Base-by-base conservation (phyloP, 2,888 invertebrate genomes). In the Papilio gigon region DNA sequence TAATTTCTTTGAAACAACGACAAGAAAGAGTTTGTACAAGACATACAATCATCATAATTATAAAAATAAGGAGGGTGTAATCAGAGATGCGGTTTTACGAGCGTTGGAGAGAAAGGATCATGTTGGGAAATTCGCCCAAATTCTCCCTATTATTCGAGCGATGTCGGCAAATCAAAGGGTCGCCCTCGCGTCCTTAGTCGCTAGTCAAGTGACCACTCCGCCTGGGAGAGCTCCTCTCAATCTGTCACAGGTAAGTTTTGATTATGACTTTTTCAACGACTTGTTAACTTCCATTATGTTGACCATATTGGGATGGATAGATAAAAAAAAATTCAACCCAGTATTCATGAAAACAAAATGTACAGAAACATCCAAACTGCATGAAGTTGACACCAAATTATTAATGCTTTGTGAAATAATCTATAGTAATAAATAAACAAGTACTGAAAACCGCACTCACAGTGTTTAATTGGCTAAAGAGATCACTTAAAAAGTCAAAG, bases 91-190 rank as follows among this genome's bases (percentile, higher is more conserved):
- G 1, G 87, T 94, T 65, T 74, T 93, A 17, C 88, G 93, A 74
- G 94, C 94, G 0, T 81, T 95, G 79, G 93, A 93, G 72, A 89
- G 93, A 76, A 93, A 93, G 61, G 93, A 93, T 40, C 92, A 94
- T 59, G 92, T 93, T 20, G 93, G 93, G 71, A 93, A 93, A 78
- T 93, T 95, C 67, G 93, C 93, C 0, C 93, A 94, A 82, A 92
- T 94, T 27, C 84, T 95, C 84, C 95, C 95, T 50, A 94, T 95
- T 73, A 87, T 95, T 73, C 90, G 94, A 60, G 93, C 93, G 3
- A 93, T 95, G 88, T 93, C 94, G 0, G 93, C 93, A 0, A 92
- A 93, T 33, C 95, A 95, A 83, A 87, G 94, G 35, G 85, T 94
- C 70, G 93, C 94, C 1, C 81, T 95, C 67, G 94, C 94, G 0